phyloP scores from a whole-genome alignment of 2,113 vertebrate genomes.

The Heptranchias perlo region DNA sequence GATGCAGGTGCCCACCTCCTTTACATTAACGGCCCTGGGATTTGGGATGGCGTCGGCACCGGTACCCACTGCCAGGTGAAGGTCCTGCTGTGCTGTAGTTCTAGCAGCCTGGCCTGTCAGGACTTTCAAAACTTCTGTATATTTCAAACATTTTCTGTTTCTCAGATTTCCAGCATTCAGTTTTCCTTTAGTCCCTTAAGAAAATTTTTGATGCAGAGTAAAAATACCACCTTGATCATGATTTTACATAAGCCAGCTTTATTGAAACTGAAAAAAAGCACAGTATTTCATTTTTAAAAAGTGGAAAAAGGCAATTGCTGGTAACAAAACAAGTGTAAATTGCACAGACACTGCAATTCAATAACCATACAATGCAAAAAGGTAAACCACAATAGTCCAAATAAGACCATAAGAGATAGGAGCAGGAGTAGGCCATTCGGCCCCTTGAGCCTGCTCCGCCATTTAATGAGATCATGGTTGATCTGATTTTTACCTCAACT shows the following conservation, averaged over 20 bases:
- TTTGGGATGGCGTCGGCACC: not conserved
- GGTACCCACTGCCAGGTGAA: not conserved
- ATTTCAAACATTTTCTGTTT: not conserved
- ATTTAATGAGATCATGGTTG: too few relatives aligned
- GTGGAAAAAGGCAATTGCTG: not conserved
- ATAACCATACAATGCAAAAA: not conserved
- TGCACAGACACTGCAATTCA: not conserved
- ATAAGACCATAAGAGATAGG: too few relatives aligned
- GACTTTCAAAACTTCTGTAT: not conserved
- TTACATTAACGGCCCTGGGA: not conserved
- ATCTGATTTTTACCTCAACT: too few relatives aligned
- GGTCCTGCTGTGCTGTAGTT: not conserved
- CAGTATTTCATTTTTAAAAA: not conserved
- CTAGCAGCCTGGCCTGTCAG: too few relatives aligned
- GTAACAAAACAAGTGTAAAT: constrained; percentile 14
- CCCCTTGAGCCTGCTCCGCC: too few relatives aligned
- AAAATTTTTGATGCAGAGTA: not conserved
- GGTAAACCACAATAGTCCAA: not conserved
- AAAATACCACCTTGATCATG: too few relatives aligned
- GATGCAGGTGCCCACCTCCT: not conserved
- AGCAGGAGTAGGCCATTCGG: too few relatives aligned
- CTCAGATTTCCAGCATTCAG: not conserved
- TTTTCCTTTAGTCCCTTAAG: not conserved
- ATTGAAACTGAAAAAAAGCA: constrained; percentile 1
- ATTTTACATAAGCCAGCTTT: constrained; percentile 7